Percentiles rank a stretch among this genome's conserved stretches.
These are phyloP conservation scores for Clarias gariepinus DNA, from an alignment of 2,113 vertebrate genomes.

Conservation along the genomic window DNA sequence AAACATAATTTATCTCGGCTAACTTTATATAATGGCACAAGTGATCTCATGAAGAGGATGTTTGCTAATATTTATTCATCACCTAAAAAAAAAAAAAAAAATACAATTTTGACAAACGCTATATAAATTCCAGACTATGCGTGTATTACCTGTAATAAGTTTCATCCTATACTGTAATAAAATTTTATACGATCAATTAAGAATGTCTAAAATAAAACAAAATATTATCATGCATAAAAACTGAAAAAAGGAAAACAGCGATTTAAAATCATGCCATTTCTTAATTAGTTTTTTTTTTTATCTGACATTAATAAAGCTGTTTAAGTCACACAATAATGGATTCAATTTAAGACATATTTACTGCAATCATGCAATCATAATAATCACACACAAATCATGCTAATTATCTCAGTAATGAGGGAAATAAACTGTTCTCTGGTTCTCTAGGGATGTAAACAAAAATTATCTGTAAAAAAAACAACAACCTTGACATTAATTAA, in stretches of 20 bases:
- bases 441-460: background rate
- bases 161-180: too few species aligned
- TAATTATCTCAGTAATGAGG: background rate
- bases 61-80: too few species aligned
- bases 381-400: background rate
- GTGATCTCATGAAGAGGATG: too few species aligned
- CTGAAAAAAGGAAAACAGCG: background rate
- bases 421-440: background rate
- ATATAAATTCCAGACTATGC: too few species aligned
- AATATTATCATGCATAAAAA: background rate
- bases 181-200: too few species aligned
- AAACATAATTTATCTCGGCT: too few species aligned
- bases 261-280: background rate
- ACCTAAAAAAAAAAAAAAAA: too few species aligned
- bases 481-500: background rate
- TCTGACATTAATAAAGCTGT: background rate
- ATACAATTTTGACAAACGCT: too few species aligned
- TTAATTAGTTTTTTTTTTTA: background rate
- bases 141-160: too few species aligned
- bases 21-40: too few species aligned
- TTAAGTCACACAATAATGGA: background rate
- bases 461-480: background rate
- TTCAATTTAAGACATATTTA: slow-evolving; percentile 10
- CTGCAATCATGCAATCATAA: background rate
- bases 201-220: background rate